A percentile compares a stretch with the other conserved stretches of the same genome.
phyloP scores from a whole-genome alignment of 1,140 invertebrate genomes.

The Myzus persicae region DNA sequence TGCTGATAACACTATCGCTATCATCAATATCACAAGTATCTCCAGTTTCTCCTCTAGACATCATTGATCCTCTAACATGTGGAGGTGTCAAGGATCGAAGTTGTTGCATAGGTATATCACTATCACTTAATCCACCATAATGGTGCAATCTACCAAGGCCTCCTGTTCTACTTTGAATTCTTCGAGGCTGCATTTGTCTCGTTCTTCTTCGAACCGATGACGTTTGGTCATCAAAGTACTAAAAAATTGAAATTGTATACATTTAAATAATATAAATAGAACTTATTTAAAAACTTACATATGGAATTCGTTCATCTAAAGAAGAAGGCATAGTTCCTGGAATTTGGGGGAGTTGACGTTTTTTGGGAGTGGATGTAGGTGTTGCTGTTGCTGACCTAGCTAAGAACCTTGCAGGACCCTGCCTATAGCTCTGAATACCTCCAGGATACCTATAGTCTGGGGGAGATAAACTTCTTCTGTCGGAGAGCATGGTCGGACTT shows the following conservation, averaged over 20 bases:
- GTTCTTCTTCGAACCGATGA: conserved; percentile 75
- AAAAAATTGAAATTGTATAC: conserved; percentile 61
- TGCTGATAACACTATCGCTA: conserved; percentile 84
- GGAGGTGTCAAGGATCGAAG: conserved; percentile 66
- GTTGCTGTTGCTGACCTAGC: conserved; percentile 82
- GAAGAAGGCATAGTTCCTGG: conserved; percentile 66
- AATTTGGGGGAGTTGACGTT: conserved; percentile 92
- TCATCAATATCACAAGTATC: conserved; percentile 88
- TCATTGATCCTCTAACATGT: conserved; percentile 61
- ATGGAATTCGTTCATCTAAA: conserved; percentile 61
- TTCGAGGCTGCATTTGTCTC: conserved; percentile 68
- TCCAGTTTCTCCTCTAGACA: conserved; percentile 67
- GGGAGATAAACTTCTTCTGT: conserved; percentile 64
- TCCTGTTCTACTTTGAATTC: conserved; percentile 62
- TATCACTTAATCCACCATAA: conserved; percentile 82
- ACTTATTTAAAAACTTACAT: conserved; percentile 60
- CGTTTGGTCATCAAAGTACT: conserved; percentile 86
- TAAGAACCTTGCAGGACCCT: conserved; percentile 61
- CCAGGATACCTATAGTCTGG: conserved; percentile 63
- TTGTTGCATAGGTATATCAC: conserved; percentile 72
- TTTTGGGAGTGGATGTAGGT: conserved; percentile 94
- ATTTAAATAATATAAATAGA: neutral
- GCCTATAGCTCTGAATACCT: conserved; percentile 45
- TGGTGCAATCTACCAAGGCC: conserved; percentile 78
- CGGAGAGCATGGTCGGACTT: conserved; percentile 62